Evolutionary conservation across 2,113 vertebrate genomes (phyloP), one percentile per base, ranked within the genome.

Genomic region (Salvelinus alpinus): DNA sequence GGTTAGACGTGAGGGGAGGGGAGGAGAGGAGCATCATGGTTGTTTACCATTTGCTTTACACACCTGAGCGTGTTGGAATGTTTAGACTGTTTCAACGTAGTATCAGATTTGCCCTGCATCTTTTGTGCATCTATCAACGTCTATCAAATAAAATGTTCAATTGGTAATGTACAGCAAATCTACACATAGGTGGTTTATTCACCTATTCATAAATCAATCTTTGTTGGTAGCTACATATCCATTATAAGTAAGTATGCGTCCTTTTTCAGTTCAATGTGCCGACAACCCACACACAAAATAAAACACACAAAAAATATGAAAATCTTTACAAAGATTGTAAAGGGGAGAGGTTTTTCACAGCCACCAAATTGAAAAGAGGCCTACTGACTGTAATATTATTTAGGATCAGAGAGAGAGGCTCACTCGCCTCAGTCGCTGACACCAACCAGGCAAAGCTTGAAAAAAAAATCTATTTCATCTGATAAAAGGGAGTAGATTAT

Each of bases 401-500:
- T 29, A 7, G 31, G 66, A 68, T 68, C 60, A 65, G 60, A 9
- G 72, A 14, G 16, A 54, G 51, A 18, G 51, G 16, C 51, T 54
- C 48, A 51, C 48, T 14, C 48, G 13, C 48, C 48, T 51, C 51
- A 54, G 68, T 71, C 24, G n/a, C 29, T 65, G 34, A 47, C 51
- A 72, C 62, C n/a, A 78, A 54, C 22, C 24, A 67, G 51, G 78
- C 69, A 22, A 65, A 72, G 54, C 68, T 66, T 48, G 51, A 54
- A 34, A 34, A 54, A 54, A 64, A 78, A 78, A 67, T 59, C 51
- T 3, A 73, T 62, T 69, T 72, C 75, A 84, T 78, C 75, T 78
- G 73, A 77, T 75, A 80, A 79, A 78, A 75, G 70, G 48, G 65
- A 67, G 27, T 66, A 81, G 77, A 84, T 84, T 76, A 81, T 34